Conservation (phyloP, 2,888 invertebrate genomes). For the Cataglyphis cursor region DNA sequence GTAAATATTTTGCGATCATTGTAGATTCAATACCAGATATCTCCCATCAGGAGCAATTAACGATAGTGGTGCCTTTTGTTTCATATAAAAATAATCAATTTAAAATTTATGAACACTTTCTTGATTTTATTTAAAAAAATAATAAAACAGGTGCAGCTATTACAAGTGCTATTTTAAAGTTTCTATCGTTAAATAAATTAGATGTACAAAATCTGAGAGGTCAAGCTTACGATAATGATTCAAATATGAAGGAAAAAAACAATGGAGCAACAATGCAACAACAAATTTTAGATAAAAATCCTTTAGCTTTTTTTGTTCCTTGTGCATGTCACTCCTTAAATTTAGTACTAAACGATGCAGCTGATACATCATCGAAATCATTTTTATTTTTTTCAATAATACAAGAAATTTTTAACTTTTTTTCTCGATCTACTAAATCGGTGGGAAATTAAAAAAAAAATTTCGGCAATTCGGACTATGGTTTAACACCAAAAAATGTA, state of each 20-base stretch:
- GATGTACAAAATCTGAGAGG: slow-evolving; percentile 6
- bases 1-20: not conserved
- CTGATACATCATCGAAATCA: not conserved
- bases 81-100: not conserved
- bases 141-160: not conserved
- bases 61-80: not conserved
- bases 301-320: not conserved
- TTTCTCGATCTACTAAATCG: not conserved
- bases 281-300: slow-evolving; percentile 4
- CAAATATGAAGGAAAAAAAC: not conserved
- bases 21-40: not conserved
- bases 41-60: not conserved
- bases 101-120: not conserved
- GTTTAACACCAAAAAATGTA: slow-evolving; percentile 5
- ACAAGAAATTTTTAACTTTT: slow-evolving; percentile 14
- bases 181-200: slow-evolving; percentile 7
- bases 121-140: not conserved
- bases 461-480: not conserved
- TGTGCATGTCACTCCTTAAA: slow-evolving; percentile 6
- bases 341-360: not conserved
- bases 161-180: not conserved
- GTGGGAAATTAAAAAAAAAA: not conserved
- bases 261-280: slow-evolving; percentile 10
- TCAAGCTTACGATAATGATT: not conserved
- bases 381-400: not conserved